Percentiles rank a stretch among this genome's conserved stretches.
These are phyloP conservation scores for Dysidea cf. avara DNA, from an alignment of 37 sponge, comb jelly and placozoan genomes.

Conservation along the genomic window DNA sequence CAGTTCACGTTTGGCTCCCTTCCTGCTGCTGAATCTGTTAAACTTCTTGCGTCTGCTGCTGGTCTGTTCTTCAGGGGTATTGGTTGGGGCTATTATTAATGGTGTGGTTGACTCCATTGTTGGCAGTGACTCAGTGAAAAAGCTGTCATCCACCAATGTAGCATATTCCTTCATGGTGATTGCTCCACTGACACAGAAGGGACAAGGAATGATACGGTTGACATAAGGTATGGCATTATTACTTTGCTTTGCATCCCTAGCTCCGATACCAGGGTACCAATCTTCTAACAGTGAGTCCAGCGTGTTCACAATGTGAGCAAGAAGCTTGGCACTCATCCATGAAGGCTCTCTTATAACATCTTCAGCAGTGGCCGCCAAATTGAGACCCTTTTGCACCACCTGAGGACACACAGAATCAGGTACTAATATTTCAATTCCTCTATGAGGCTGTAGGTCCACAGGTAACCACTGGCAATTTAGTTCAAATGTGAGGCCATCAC, in stretches of 20 bases:
- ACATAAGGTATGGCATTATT: slow-evolving; percentile 72
- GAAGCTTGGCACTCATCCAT: slow-evolving; percentile 81
- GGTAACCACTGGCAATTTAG: slow-evolving; percentile 58
- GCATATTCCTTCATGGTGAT: background rate
- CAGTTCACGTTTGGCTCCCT: too few relatives aligned
- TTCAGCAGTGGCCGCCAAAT: background rate
- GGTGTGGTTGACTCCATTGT: too few relatives aligned
- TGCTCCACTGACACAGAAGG: slow-evolving; percentile 73
- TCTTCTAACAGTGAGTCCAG: slow-evolving; percentile 87
- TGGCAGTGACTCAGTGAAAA: background rate
- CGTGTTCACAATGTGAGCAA: slow-evolving; percentile 54
- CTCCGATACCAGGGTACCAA: slow-evolving; percentile 88
- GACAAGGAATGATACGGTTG: slow-evolving; percentile 84
- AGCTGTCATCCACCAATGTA: background rate
- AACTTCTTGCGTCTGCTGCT: too few relatives aligned
- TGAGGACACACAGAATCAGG: slow-evolving; percentile 63
- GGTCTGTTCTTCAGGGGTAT: too few relatives aligned
- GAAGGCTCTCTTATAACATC: slow-evolving; percentile 8
- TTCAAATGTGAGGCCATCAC: slow-evolving; percentile 62
- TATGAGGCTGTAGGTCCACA: slow-evolving; percentile 55
- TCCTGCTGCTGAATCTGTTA: too few relatives aligned
- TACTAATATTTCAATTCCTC: slow-evolving; percentile 73
- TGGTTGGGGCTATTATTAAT: background rate
- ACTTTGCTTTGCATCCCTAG: slow-evolving; percentile 40
- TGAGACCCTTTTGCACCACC: slow-evolving; percentile 17